Evolutionary conservation across 2,113 vertebrate species (phyloP), one percentile per base, ranked within the genome.

Genomic region (Willisornis vidua): DNA sequence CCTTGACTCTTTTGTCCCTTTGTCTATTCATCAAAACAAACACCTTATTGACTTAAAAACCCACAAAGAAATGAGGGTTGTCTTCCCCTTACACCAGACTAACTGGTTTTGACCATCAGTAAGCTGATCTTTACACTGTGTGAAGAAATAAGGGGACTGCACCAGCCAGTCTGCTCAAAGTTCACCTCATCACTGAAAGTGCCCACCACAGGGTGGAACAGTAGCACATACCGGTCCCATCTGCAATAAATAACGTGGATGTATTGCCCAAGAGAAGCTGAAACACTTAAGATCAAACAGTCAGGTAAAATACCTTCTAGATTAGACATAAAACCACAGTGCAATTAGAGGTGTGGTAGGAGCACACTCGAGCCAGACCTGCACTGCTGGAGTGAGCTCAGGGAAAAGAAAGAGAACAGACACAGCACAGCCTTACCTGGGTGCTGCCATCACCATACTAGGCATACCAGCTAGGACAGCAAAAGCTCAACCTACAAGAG

Each of bases 141-240:
- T 91, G 3, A 2, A 70, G 67, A 85, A 58, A 81, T 0, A 62
- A 74, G 8, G 16, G 7, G 24, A 66, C 18, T 61, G 59, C 54
- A 52, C 5, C 0, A 0, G 26, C 41, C 68, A 45, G 17, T 31
- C 55, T 91, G 70, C 55, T 81, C 55, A 62, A 71, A 74, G 33
- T 49, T 31, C 28, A 41, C n/a, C 54, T 83, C 54, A 62, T 33
- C 72, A 70, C 41, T 1, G 0, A 55, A 63, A 70, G 39, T 4
- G 0, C 45, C 26, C 6, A 1, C 57, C 35, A 48, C 28, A 78
- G 23, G 22, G 22, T 41, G 19, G 41, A 85, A 81, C 41, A 73
- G 63, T 3, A 3, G 46, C 68, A 45, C 54, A 5, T 59, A 66
- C 12, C 2, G 0, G 26, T 75, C 37, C 10, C 1, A 2, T 54